phyloP scores from a whole-genome alignment of 2,888 invertebrate genomes.

The Trypoxylon attenuatum region DNA sequence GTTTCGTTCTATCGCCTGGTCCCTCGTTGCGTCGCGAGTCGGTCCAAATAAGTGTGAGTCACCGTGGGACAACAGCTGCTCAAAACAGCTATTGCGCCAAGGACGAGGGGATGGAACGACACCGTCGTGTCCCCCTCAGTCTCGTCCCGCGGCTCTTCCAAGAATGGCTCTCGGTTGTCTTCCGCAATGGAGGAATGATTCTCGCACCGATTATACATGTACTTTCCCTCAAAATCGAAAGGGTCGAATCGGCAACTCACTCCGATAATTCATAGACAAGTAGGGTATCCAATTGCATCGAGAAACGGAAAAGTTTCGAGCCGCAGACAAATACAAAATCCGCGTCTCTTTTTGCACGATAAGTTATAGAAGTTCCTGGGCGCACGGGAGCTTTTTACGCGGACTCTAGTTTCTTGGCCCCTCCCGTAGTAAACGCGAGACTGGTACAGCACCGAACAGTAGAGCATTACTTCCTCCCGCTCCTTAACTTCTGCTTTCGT shows the following conservation, averaged over 20 bases:
- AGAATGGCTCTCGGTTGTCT: conserved; percentile 28
- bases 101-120: conserved; percentile 48
- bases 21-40: too few relatives aligned
- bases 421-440: conserved; percentile 41
- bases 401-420: conserved; percentile 37
- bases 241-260: not conserved
- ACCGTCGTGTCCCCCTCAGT: conserved; percentile 14
- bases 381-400: conserved; percentile 28
- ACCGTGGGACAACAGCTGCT: conserved; percentile 58
- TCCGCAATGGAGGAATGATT: too few relatives aligned
- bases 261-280: conserved; percentile 30
- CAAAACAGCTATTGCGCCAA: conserved; percentile 49
- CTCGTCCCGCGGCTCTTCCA: not conserved
- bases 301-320: not conserved
- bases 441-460: conserved; percentile 46
- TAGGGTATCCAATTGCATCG: conserved; percentile 29
- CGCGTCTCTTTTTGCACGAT: conserved; percentile 42
- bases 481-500: conserved; percentile 58
- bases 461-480: conserved; percentile 30
- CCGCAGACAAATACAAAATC: conserved; percentile 8
- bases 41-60: conserved; percentile 53
- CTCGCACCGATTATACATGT: too few relatives aligned
- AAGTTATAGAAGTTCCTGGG: conserved; percentile 45
- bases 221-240: too few relatives aligned
- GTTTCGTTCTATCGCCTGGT: conserved; percentile 42